Conservation (phyloP, 2,113 vertebrate species). For the Melanerpes aurifrons region DNA sequence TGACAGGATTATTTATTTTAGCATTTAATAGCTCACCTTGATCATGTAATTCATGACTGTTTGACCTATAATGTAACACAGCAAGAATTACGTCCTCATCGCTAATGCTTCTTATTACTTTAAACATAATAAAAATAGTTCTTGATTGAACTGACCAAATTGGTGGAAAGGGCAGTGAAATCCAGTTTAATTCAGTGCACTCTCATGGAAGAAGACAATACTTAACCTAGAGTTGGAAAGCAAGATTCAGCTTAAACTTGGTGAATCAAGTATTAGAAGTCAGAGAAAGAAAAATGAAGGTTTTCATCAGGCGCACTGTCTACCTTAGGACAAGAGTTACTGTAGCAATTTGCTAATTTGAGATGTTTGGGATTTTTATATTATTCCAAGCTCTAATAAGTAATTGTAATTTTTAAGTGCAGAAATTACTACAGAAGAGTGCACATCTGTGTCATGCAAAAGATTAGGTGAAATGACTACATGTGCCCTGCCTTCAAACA, state of each 20-base stretch:
- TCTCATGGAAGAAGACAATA: not conserved
- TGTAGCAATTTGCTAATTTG: not conserved
- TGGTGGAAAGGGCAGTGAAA: not conserved
- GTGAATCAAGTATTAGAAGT: not conserved
- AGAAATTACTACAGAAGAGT: not conserved
- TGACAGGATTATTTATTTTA: not conserved
- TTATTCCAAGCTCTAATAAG: not conserved
- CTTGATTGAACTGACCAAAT: not conserved
- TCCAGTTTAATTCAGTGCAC: not conserved
- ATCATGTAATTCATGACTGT: not conserved
- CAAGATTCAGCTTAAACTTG: not conserved
- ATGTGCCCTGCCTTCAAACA: fast-evolving
- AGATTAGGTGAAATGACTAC: not conserved
- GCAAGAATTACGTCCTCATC: not conserved
- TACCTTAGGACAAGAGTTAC: not conserved
- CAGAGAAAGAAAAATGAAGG: not conserved
- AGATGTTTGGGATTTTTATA: not conserved
- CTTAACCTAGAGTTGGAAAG: not conserved
- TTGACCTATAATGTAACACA: not conserved
- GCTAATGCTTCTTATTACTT: not conserved
- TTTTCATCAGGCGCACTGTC: not conserved
- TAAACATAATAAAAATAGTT: not conserved
- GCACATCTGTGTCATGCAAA: not conserved
- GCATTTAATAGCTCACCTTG: not conserved
- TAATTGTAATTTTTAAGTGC: not conserved